A percentile compares a stretch with the other conserved stretches of the same genome.
phyloP scores from a whole-genome alignment of 2,888 invertebrate genomes.

The Noctua pronuba region DNA sequence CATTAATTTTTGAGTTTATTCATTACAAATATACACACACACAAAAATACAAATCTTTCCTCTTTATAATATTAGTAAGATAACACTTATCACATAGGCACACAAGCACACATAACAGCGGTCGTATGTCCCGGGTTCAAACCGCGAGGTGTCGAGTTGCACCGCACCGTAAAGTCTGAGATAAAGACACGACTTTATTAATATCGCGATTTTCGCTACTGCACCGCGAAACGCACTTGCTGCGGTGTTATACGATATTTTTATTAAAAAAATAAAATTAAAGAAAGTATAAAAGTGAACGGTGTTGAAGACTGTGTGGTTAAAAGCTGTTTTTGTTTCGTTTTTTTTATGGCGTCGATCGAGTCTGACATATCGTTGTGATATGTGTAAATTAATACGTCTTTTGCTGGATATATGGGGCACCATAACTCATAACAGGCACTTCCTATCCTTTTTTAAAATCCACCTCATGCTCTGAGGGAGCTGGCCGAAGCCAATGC shows the following conservation, averaged over 20 bases:
- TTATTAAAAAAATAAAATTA: conserved; percentile 1
- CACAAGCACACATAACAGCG: neutral
- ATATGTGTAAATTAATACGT: neutral
- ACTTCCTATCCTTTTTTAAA: neutral
- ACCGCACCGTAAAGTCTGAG: conserved; percentile 59
- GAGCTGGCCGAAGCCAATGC: neutral
- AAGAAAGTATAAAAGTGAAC: conserved; percentile 16
- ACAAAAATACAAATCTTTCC: no score
- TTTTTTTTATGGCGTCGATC: neutral
- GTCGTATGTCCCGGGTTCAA: conserved; percentile 74
- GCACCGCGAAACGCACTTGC: conserved; percentile 51
- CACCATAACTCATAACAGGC: neutral
- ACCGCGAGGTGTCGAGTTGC: conserved; percentile 77
- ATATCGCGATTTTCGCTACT: conserved; percentile 58
- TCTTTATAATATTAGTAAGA: no score
- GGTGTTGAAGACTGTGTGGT: conserved; percentile 22
- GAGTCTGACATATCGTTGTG: neutral
- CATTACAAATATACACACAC: no score
- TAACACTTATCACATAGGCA: conserved; percentile 7
- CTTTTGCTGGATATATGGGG: neutral
- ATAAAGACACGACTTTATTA: conserved; percentile 53
- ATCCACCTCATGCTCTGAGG: neutral
- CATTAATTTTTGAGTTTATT: no score
- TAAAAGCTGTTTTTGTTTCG: neutral
- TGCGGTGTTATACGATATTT: conserved; percentile 44